Conservation (phyloP, 2,113 vertebrate genomes). For the Campylomormyrus numenius region DNA sequence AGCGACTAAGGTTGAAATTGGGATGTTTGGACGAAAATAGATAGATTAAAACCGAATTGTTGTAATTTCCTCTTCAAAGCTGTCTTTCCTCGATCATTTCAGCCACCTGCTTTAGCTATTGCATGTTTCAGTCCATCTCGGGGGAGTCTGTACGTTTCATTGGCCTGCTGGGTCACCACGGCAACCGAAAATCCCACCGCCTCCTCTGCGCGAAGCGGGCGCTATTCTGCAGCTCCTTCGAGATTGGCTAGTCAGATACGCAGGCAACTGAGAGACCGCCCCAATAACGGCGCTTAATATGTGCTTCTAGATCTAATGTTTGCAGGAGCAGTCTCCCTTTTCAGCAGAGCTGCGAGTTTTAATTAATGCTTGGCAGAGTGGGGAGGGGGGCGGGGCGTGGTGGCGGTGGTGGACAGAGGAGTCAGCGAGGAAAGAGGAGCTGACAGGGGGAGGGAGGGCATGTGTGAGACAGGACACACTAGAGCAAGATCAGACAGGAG, state of each 20-base stretch:
- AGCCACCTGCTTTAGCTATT: slow-evolving; percentile 65
- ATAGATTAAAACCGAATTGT: slow-evolving; percentile 22
- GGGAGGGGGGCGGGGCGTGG: neutral
- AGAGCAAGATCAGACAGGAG: neutral
- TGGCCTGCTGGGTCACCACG: slow-evolving; percentile 62
- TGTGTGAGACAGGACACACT: neutral
- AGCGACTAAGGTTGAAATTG: slow-evolving; percentile 18
- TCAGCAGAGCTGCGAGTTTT: neutral
- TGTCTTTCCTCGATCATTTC: slow-evolving; percentile 57
- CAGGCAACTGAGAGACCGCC: slow-evolving; percentile 26
- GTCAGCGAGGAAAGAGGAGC: neutral
- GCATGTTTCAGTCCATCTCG: slow-evolving; percentile 64
- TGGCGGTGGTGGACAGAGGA: neutral
- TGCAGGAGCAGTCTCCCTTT: slow-evolving; percentile 13
- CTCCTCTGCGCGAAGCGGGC: slow-evolving; percentile 43
- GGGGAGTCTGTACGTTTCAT: slow-evolving; percentile 57
- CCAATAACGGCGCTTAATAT: slow-evolving; percentile 46
- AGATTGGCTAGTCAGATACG: slow-evolving; percentile 46
- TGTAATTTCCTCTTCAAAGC: slow-evolving; percentile 40
- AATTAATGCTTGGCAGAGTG: slow-evolving; percentile 8
- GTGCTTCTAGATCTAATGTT: slow-evolving; percentile 38
- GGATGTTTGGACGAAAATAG: slow-evolving; percentile 26
- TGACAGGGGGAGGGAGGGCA: neutral
- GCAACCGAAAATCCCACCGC: slow-evolving; percentile 57
- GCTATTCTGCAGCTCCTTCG: slow-evolving; percentile 50